phyloP scores from a whole-genome alignment of 2,888 invertebrate genomes.

The Ceraclea dissimilis region DNA sequence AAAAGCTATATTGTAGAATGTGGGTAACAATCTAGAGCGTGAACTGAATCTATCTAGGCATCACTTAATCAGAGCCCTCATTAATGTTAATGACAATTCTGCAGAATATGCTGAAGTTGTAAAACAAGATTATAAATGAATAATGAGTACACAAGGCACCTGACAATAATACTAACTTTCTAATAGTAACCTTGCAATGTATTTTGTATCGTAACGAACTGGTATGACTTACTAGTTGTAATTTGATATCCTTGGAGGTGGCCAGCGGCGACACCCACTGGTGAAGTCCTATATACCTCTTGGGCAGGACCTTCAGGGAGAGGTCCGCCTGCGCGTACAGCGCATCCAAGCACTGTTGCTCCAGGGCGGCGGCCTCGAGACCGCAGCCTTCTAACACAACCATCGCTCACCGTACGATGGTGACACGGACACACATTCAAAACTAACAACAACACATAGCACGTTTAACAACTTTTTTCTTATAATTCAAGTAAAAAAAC shows the following conservation, averaged over 20 bases:
- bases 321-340: conserved; percentile 75
- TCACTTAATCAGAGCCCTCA: no score
- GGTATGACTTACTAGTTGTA: conserved; percentile 60
- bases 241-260: conserved; percentile 69
- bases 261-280: conserved; percentile 82
- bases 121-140: no score
- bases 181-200: no score
- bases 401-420: conserved; percentile 30
- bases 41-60: no score
- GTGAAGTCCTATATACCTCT: conserved; percentile 84
- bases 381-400: conserved; percentile 48
- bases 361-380: conserved; percentile 64
- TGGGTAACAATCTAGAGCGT: no score
- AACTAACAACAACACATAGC: not conserved
- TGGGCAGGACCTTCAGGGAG: conserved; percentile 83
- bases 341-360: conserved; percentile 64
- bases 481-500: not conserved
- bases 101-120: no score
- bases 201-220: no score
- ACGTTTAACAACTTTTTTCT: not conserved
- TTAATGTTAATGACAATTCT: no score
- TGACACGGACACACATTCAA: conserved; percentile 3
- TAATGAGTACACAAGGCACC: no score
- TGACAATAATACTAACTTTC: no score
- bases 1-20: no score